Base-by-base conservation (phyloP, 2,888 invertebrate genomes). In the Linnaemya tessellans region DNA sequence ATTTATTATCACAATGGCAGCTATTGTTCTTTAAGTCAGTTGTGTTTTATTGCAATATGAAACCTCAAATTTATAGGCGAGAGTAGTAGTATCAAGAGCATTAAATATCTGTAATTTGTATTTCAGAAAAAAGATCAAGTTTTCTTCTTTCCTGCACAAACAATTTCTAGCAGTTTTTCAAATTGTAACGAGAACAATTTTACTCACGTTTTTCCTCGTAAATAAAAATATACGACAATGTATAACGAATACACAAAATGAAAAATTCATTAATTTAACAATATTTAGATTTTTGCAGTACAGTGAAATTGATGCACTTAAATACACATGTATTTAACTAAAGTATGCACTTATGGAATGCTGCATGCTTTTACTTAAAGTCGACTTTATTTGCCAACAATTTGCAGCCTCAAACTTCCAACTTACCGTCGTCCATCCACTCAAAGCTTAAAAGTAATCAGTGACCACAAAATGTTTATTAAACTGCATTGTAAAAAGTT, bases 381-480 rank as follows among this genome's bases (percentile, higher is more conserved):
- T 22, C 0, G 20, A 58, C n/a, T 30, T 58, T n/a, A 58, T n/a
- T 58, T 30, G 30, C 4, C n/a, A 8, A 30, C 10, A 30, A 60
- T 0, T 38, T 1, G 7, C 22, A 25, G 7, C 3, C 25, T 56
- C 22, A 9, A 25, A 18, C 8, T 35, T 11, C 41, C 41, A 11
- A 8, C 11, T 9, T n/a, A 0, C 38, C n/a, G 11, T 38, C 10
- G 3, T 30, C 1, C 54, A 25, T 30, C 20, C 11, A 46, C 56
- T 56, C 7, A n/a, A 41, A 18, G 41, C 20, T 60, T 30, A 30
- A 7, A 30, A 73, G 25, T 15, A 46, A 30, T 49, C 22, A 65
- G 10, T 64, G 41, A 68, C 82, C 79, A 67, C 82, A 82, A 65
- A 75, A 74, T 75, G 79, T 82, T 75, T 80, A 82, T 77, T 82